phyloP scores from a whole-genome alignment of 2,113 vertebrate species.

The Chascanopsetta lugubris region DNA sequence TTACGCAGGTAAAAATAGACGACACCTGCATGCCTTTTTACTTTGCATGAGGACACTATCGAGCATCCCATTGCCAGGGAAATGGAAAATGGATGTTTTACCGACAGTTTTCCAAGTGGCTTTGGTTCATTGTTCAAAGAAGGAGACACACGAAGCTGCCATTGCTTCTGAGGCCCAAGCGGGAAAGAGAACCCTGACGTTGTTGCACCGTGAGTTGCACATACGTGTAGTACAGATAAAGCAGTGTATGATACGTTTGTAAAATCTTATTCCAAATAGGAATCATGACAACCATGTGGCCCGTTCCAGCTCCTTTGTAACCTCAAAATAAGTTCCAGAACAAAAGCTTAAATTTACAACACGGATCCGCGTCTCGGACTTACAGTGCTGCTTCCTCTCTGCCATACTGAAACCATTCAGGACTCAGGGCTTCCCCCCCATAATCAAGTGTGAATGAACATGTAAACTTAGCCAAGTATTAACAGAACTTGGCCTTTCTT shows the following conservation, averaged over 20 bases:
- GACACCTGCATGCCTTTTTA: slow-evolving; percentile 76
- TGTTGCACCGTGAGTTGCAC: slow-evolving; percentile 28
- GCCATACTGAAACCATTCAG: slow-evolving; percentile 63
- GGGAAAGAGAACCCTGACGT: slow-evolving; percentile 13
- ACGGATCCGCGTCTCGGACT: slow-evolving; percentile 4
- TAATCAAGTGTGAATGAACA: slow-evolving; percentile 84
- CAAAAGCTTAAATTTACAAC: not conserved
- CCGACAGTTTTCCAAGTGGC: slow-evolving; percentile 35
- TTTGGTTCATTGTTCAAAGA: slow-evolving; percentile 42
- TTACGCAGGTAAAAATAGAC: slow-evolving; percentile 75
- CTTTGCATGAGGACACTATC: slow-evolving; percentile 51
- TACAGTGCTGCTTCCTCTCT: slow-evolving; percentile 28
- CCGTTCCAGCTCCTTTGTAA: not conserved
- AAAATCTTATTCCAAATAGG: not conserved
- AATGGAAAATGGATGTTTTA: slow-evolving; percentile 53
- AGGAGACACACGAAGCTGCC: slow-evolving; percentile 21
- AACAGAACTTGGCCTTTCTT: slow-evolving; percentile 65
- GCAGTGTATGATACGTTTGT: not conserved
- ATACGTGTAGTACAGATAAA: slow-evolving; percentile 3
- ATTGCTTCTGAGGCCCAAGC: slow-evolving; percentile 13
- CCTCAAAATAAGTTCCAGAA: slow-evolving; percentile 2
- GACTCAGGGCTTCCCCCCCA: slow-evolving; percentile 53
- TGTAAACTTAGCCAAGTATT: slow-evolving; percentile 82
- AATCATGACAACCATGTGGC: not conserved
- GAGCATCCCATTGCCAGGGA: slow-evolving; percentile 55